These are phyloP conservation scores for Labeo rohita DNA, from an alignment of 2,113 vertebrate species.

Conservation along the genomic window DNA sequence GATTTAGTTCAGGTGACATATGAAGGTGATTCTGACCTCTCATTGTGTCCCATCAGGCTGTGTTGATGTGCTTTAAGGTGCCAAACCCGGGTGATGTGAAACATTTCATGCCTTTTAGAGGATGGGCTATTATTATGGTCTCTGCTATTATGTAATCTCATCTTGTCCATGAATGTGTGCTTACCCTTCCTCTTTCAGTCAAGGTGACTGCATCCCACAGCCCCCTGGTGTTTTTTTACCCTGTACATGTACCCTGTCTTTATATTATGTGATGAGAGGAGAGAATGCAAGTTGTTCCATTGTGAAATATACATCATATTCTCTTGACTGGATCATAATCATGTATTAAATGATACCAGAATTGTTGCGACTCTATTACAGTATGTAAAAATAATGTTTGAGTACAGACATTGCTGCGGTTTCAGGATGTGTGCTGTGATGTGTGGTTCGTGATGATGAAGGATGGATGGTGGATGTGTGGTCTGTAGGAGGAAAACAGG, in stretches of 20 bases:
- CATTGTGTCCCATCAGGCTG: background rate
- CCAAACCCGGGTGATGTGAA: background rate
- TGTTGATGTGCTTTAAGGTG: background rate
- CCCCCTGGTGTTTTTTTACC: background rate
- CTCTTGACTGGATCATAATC: background rate
- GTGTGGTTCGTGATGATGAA: background rate
- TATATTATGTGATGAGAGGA: background rate
- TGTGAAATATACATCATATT: background rate
- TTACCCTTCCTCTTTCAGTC: conserved; percentile 23
- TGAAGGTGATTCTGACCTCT: background rate
- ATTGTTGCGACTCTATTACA: background rate
- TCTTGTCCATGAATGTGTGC: background rate
- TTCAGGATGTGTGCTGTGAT: background rate
- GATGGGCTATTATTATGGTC: background rate
- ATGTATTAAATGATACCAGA: background rate
- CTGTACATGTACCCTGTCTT: no score
- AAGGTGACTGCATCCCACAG: conserved; percentile 25
- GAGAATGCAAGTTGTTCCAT: background rate
- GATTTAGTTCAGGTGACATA: background rate
- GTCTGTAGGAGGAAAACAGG: background rate
- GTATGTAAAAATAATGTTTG: background rate
- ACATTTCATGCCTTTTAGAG: background rate
- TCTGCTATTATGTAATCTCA: conserved; percentile 12
- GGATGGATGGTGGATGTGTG: background rate
- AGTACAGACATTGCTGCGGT: background rate